phyloP scores from a whole-genome alignment of 2,888 invertebrate genomes.

The Cerastis rubricosa region DNA sequence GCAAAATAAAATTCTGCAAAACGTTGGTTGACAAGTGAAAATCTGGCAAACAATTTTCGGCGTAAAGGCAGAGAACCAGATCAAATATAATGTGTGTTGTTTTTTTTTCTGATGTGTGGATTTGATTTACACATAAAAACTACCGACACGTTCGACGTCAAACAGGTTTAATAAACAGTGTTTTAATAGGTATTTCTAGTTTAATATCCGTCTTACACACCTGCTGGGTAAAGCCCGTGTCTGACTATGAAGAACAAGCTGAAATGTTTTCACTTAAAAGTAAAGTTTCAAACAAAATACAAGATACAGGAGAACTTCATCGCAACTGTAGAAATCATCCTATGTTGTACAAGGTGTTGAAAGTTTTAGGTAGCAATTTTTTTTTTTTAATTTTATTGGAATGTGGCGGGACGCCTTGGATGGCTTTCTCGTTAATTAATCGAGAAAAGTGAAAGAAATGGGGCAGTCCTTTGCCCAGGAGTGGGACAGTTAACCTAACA shows the following conservation, averaged over 20 bases:
- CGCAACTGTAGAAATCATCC: neutral
- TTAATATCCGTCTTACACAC: neutral
- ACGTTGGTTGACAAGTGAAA: too few species aligned
- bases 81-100: neutral
- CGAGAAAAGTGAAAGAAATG: too few species aligned
- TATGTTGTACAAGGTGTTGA: neutral
- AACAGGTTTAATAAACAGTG: neutral
- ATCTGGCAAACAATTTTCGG: too few species aligned
- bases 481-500: too few species aligned
- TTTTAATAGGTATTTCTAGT: constrained; percentile 1
- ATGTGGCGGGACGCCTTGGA: too few species aligned
- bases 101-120: neutral
- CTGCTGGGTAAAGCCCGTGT: constrained; percentile 19
- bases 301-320: constrained; percentile 7
- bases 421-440: too few species aligned
- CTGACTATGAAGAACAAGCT: constrained; percentile 16
- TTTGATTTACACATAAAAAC: neutral
- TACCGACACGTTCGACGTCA: neutral
- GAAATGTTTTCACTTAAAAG: constrained; percentile 7
- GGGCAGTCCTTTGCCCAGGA: too few species aligned
- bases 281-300: constrained; percentile 22
- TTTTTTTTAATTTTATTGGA: too few species aligned
- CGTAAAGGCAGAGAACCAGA: too few species aligned
- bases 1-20: too few species aligned
- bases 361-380: neutral